Conservation (phyloP, 2,888 invertebrate genomes). For the Gisinianus flammeolus region DNA sequence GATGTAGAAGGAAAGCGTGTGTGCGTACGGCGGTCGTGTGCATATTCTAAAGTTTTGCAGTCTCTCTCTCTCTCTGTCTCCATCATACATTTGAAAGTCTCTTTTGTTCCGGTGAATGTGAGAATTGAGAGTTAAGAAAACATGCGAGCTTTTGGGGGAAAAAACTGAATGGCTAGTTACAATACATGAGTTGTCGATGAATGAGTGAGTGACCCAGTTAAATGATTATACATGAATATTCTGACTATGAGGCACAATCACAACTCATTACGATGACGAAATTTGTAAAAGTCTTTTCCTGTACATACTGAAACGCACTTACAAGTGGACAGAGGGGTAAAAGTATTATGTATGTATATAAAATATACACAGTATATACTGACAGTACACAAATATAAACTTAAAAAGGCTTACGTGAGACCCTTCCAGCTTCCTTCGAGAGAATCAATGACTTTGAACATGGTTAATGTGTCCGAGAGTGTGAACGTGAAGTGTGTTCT, state of each 20-base stretch:
- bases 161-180: neutral
- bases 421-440: neutral
- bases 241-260: too few species aligned
- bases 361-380: too few species aligned
- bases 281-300: neutral
- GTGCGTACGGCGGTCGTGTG: conserved; percentile 19
- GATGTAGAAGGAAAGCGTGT: conserved; percentile 3
- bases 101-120: conserved; percentile 13
- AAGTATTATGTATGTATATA: neutral
- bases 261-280: neutral
- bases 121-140: neutral
- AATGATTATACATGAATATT: neutral
- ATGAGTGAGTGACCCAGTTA: neutral
- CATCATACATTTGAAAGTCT: conserved; percentile 3
- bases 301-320: neutral
- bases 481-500: conserved; percentile 28
- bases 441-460: conserved; percentile 1
- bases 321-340: conserved; percentile 1
- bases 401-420: too few species aligned
- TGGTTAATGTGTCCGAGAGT: conserved; percentile 27
- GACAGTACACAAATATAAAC: too few species aligned
- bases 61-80: neutral
- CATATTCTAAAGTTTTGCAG: neutral
- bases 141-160: neutral
- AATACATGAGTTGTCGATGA: neutral